Evolutionary conservation across 2,888 invertebrate genomes (phyloP).

Genomic region (Automeris io): DNA sequence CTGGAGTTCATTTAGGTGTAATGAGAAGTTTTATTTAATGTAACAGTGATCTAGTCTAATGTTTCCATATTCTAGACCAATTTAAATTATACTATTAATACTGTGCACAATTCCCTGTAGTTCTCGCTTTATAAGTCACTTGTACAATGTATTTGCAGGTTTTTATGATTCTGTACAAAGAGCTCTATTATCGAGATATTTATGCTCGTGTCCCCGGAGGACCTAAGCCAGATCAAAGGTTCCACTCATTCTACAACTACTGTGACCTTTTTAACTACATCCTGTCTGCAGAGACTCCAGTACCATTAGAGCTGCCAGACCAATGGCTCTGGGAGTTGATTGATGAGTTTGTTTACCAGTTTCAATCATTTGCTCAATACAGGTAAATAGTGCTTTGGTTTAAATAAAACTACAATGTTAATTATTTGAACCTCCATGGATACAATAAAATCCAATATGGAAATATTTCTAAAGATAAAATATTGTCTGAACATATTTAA

Average conservation of each 20-base stretch:
- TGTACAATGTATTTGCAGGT: too few relatives aligned
- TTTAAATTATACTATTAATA: too few relatives aligned
- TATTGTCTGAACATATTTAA: too few relatives aligned
- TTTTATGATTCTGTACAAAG: slow-evolving; percentile 97
- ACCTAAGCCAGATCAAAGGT: slow-evolving; percentile 93
- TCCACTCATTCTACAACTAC: slow-evolving; percentile 98
- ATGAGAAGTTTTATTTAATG: too few relatives aligned
- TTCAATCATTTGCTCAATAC: slow-evolving; percentile 93
- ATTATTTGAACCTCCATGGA: too few relatives aligned
- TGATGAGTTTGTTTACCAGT: slow-evolving; percentile 99
- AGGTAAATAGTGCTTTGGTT: slow-evolving; percentile 56
- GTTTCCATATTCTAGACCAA: too few relatives aligned
- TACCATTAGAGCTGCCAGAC: slow-evolving; percentile 94
- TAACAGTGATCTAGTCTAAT: too few relatives aligned
- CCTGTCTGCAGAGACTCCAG: slow-evolving; percentile 91
- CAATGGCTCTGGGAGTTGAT: slow-evolving; percentile 99
- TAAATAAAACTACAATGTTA: not conserved
- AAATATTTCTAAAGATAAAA: too few relatives aligned
- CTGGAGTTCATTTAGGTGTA: too few relatives aligned
- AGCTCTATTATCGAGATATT: slow-evolving; percentile 97
- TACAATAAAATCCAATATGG: too few relatives aligned
- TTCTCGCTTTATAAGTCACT: too few relatives aligned
- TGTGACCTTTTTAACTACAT: slow-evolving; percentile 98
- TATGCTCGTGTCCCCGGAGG: slow-evolving; percentile 95
- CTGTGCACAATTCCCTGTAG: too few relatives aligned